These are phyloP conservation scores for Aphrophora alni DNA, from an alignment of 2,888 invertebrate species.

Conservation along the genomic window DNA sequence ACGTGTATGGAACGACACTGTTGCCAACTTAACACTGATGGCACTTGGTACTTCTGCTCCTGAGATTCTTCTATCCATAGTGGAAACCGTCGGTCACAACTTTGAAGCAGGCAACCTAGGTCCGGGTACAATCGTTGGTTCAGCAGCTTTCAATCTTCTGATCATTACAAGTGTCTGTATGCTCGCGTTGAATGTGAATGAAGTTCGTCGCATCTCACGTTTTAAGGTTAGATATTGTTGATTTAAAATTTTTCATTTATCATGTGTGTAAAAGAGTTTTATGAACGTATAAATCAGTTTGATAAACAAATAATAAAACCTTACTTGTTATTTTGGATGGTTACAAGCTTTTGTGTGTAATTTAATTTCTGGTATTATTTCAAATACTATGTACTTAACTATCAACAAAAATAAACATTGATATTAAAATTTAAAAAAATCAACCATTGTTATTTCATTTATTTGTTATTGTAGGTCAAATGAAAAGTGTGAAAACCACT, in stretches of 20 bases:
- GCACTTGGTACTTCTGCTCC: slow-evolving; percentile 98
- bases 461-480: no score
- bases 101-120: slow-evolving; percentile 97
- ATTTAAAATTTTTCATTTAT: not conserved
- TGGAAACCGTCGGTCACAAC: slow-evolving; percentile 95
- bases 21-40: slow-evolving; percentile 98
- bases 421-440: no score
- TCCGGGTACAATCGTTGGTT: slow-evolving; percentile 98
- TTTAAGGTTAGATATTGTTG: slow-evolving; percentile 56
- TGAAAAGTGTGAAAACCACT: no score
- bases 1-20: slow-evolving; percentile 99
- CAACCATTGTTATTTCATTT: no score
- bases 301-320: no score
- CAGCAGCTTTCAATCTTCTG: slow-evolving; percentile 98
- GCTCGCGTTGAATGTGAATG: slow-evolving; percentile 79
- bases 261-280: not conserved
- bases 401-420: no score
- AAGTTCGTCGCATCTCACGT: slow-evolving; percentile 77
- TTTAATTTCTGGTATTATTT: no score
- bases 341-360: no score
- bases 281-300: no score
- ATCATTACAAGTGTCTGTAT: slow-evolving; percentile 97
- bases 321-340: no score
- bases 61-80: slow-evolving; percentile 95
- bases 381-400: no score